phyloP scores from a whole-genome alignment of 2,797 vertebrate species.

The Eupleurogrammus muticus region DNA sequence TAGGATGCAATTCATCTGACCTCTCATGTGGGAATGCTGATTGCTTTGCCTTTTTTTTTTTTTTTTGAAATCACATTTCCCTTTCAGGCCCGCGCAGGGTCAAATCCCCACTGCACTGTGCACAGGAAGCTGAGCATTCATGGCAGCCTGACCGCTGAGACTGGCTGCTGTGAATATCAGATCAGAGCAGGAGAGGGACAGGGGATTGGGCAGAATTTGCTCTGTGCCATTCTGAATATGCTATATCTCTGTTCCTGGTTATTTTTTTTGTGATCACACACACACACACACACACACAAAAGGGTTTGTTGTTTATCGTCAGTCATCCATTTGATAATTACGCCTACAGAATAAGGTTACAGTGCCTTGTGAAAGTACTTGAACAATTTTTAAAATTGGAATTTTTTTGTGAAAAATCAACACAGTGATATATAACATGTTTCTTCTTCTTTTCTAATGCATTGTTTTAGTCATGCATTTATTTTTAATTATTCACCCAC shows the following conservation, averaged over 20 bases:
- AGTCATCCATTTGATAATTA: not conserved
- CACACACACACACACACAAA: too few species aligned
- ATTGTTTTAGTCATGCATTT: not conserved
- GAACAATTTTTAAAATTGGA: too few species aligned
- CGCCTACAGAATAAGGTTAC: not conserved
- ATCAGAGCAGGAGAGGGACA: conserved; percentile 21
- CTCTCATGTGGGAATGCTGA: conserved; percentile 14
- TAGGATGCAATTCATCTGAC: conserved; percentile 27
- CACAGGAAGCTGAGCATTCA: conserved; percentile 25
- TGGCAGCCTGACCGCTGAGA: conserved; percentile 28
- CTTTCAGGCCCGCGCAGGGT: conserved; percentile 23
- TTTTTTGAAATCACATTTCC: conserved; percentile 31
- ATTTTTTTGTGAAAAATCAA: too few species aligned
- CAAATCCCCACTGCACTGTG: conserved; percentile 7
- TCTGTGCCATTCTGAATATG: not conserved
- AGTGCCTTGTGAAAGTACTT: too few species aligned
- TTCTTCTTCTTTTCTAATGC: not conserved
- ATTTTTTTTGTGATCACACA: not conserved
- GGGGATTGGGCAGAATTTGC: not conserved
- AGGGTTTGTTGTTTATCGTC: not conserved
- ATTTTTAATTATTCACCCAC: not conserved
- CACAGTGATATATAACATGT: too few species aligned
- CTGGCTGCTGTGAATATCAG: conserved; percentile 33
- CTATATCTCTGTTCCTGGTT: not conserved
- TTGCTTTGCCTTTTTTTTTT: conserved; percentile 8